Conservation (phyloP, 2,888 invertebrate species). For the Onthophagus sagittarius region DNA sequence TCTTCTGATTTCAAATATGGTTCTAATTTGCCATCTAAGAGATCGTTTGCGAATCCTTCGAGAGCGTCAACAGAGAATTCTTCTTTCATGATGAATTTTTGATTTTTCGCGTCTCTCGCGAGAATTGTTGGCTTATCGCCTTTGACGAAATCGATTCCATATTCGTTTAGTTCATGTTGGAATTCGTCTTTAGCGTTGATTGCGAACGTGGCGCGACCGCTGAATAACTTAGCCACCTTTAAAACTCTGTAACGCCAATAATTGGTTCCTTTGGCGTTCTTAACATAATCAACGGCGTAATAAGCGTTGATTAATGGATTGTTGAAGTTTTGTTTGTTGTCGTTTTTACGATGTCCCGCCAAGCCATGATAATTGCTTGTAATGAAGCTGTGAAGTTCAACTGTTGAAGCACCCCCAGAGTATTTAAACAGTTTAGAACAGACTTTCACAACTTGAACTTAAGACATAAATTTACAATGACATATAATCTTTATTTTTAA, state of each 20-base stretch:
- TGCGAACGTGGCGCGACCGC: conserved; percentile 74
- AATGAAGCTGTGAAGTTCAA: conserved; percentile 77
- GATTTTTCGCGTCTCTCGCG: conserved; percentile 75
- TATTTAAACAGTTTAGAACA: conserved; percentile 72
- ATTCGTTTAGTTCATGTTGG: conserved; percentile 91
- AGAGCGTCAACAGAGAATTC: conserved; percentile 89
- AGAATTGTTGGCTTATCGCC: conserved; percentile 88
- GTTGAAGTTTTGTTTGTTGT: conserved; percentile 79
- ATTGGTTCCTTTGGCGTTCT: conserved; percentile 96
- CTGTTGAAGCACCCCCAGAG: conserved; percentile 64
- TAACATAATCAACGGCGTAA: conserved; percentile 91
- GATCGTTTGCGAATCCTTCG: conserved; percentile 77
- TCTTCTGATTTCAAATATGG: conserved; percentile 95
- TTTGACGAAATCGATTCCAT: conserved; percentile 81
- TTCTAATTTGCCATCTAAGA: conserved; percentile 77
- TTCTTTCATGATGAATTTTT: conserved; percentile 84
- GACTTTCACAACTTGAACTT: too few species aligned
- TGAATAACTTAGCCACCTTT: conserved; percentile 75
- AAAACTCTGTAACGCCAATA: conserved; percentile 98
- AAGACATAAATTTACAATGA: too few species aligned
- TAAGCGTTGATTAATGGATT: conserved; percentile 89
- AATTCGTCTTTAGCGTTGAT: conserved; percentile 92
- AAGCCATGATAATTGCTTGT: conserved; percentile 84
- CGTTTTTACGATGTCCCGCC: conserved; percentile 84
- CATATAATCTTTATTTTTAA: too few species aligned